Percentiles rank a stretch among this genome's conserved stretches.
phyloP scores from a whole-genome alignment of 2,113 vertebrate genomes.

The Lophochroa leadbeateri region DNA sequence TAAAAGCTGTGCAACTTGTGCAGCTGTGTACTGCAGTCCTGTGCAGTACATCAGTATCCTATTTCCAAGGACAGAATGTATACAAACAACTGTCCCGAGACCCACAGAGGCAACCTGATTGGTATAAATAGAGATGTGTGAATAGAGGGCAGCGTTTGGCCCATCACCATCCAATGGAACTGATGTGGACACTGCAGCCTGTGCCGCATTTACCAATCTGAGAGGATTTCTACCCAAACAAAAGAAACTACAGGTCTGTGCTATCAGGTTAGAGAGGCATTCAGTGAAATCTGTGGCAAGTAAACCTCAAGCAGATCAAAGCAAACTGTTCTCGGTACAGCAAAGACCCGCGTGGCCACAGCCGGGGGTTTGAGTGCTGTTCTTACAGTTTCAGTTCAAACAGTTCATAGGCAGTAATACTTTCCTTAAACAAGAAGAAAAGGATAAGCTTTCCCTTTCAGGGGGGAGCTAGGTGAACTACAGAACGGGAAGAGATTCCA shows the following conservation, averaged over 20 bases:
- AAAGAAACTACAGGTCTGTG: not conserved
- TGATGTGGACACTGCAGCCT: not conserved
- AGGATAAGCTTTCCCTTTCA: not conserved
- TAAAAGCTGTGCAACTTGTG: not conserved
- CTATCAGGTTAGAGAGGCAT: not conserved
- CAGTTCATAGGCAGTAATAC: not conserved
- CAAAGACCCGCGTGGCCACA: accelerated
- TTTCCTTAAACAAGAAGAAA: not conserved
- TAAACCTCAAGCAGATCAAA: not conserved
- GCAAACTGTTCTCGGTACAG: not conserved
- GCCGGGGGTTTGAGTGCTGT: too few relatives aligned
- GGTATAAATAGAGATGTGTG: not conserved
- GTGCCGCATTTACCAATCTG: accelerated
- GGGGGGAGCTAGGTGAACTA: not conserved
- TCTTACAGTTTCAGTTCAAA: not conserved
- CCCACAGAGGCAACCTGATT: not conserved
- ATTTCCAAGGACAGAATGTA: not conserved
- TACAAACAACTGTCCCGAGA: not conserved
- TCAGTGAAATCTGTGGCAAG: not conserved
- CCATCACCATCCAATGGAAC: not conserved
- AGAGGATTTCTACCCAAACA: not conserved
- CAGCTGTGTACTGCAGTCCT: not conserved
- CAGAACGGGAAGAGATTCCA: not conserved
- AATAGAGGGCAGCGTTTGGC: not conserved
- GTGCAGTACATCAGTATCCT: not conserved